A percentile compares a stretch with the other conserved stretches of the same genome.
These are phyloP conservation scores for Saccopteryx bilineata DNA, from an alignment of 2,113 vertebrate species.

Conservation along the genomic window DNA sequence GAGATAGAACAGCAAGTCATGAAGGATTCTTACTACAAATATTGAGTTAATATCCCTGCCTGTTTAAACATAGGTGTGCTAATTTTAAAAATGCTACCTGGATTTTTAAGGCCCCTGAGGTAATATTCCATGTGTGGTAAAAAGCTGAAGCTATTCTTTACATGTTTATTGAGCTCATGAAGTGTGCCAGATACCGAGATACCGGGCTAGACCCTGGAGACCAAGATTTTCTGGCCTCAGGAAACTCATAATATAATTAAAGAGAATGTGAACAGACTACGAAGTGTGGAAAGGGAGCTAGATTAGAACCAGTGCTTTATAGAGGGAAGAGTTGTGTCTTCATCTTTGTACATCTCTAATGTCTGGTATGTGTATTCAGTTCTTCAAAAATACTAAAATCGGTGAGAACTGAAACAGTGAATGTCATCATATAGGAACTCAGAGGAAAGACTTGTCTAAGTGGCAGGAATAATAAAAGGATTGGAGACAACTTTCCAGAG, in stretches of 20 bases:
- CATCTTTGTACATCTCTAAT: not conserved
- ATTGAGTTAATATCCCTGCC: not conserved
- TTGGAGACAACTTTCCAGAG: not conserved
- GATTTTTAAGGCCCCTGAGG: not conserved
- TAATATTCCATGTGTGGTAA: not conserved
- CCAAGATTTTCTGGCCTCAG: not conserved
- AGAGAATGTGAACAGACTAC: not conserved
- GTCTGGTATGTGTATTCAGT: not conserved
- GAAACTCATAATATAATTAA: not conserved
- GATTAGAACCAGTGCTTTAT: not conserved
- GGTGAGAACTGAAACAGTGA: not conserved
- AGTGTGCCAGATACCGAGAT: not conserved
- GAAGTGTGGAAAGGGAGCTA: not conserved
- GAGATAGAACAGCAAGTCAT: not conserved
- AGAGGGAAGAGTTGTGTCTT: not conserved
- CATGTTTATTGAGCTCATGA: not conserved
- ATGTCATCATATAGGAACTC: not conserved
- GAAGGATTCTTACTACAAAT: not conserved
- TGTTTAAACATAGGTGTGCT: not conserved
- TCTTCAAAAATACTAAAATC: not conserved
- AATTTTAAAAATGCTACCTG: constrained; percentile 11
- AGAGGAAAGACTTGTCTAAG: not conserved
- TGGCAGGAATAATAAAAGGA: not conserved
- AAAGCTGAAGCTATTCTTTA: not conserved
- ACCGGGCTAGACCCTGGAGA: not conserved